Evolutionary conservation across 2,888 invertebrate species (phyloP), one percentile per base, ranked within the genome.

Genomic region (Lingula anatina): DNA sequence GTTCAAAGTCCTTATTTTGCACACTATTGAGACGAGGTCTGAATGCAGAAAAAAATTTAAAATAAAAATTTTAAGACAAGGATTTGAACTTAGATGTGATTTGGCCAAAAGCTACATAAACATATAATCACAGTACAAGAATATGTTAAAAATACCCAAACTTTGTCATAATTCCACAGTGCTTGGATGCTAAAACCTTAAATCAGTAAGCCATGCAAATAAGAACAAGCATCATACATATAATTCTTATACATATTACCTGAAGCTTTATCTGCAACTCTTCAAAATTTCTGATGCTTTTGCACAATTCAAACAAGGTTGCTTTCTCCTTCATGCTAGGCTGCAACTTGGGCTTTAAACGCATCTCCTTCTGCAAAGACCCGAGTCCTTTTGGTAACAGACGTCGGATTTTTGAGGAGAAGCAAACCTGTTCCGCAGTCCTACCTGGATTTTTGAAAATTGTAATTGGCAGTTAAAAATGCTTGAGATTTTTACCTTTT

Each of bases 251-350:
- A n/a, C n/a, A n/a, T n/a, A 38, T 51, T 51, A 68, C 70, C 64
- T 69, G 69, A 27, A 71, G 42, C 38, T 62, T 65, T 24, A 58
- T 64, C 58, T 67, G 68, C 15, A 71, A 50, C 31, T 69, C 67
- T 49, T 66, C 66, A 49, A 66, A 61, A 43, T 55, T 49, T 36
- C 57, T 56, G 3, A 65, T 60, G 25, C 59, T 58, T 25, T 56
- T 44, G 5, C 65, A 66, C 44, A 67, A 50, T 39, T 54, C 54
- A 47, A 71, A 71, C 35, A 71, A 62, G 37, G 55, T 53, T 36
- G 66, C 64, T 47, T 63, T 66, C 47, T 70, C 70, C 36, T 65
- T 65, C 4, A 62, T 51, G 31, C 63, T 64, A 15, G 70, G 66
- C 28, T 55, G 56, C 36, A 61, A 40, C 21, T 51, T 5, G 12